Conservation (phyloP, 2,888 invertebrate genomes). For the Lissocephala sabroskyi region DNA sequence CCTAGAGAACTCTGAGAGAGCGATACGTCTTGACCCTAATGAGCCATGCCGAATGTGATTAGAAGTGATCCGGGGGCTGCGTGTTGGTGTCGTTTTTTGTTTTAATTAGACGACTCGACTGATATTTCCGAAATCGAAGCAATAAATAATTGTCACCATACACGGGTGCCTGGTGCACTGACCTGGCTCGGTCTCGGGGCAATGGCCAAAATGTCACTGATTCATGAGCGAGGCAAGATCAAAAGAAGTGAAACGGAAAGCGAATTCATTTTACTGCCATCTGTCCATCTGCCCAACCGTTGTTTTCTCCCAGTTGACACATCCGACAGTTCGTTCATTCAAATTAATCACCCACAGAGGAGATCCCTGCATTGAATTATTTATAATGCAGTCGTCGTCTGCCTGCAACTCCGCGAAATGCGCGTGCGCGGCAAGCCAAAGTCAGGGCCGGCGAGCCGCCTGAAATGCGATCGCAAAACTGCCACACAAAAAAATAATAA, state of each 20-base stretch:
- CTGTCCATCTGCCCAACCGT: too few relatives aligned
- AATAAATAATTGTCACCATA: slow-evolving; percentile 52
- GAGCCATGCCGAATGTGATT: slow-evolving; percentile 58
- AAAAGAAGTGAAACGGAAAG: slow-evolving; percentile 28
- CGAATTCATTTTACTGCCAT: slow-evolving; percentile 42
- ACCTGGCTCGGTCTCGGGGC: slow-evolving; percentile 12
- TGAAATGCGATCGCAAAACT: slow-evolving; percentile 48
- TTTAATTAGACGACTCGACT: slow-evolving; percentile 45
- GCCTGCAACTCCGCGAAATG: slow-evolving; percentile 27
- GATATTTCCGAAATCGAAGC: slow-evolving; percentile 23
- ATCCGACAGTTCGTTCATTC: slow-evolving; percentile 34
- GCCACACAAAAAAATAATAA: not conserved
- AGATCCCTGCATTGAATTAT: slow-evolving; percentile 36
- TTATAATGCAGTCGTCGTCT: slow-evolving; percentile 23
- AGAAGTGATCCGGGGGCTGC: slow-evolving; percentile 21
- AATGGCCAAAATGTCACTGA: slow-evolving; percentile 15
- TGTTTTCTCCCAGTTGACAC: slow-evolving; percentile 31
- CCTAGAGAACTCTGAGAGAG: too few relatives aligned
- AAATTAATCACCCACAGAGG: slow-evolving; percentile 4
- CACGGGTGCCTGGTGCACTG: slow-evolving; percentile 37
- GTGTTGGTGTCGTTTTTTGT: slow-evolving; percentile 15
- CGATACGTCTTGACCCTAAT: slow-evolving; percentile 49
- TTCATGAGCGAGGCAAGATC: slow-evolving; percentile 24
- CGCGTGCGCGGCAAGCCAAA: slow-evolving; percentile 28
- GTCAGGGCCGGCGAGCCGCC: slow-evolving; percentile 17